Conservation (phyloP, 2,888 invertebrate species). For the Acanthoscelides obtectus region DNA sequence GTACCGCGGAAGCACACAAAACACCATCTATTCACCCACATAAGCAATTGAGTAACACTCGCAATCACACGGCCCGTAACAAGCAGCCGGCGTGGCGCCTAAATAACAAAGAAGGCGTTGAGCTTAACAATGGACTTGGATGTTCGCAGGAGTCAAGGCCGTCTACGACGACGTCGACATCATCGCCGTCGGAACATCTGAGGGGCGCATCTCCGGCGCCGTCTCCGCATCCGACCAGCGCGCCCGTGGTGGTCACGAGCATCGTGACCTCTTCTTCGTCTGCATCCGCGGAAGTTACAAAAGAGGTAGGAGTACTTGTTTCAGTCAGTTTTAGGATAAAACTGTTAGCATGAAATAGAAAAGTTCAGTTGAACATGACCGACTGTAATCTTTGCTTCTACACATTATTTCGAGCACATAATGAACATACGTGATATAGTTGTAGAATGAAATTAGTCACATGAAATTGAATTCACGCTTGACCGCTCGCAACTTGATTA, state of each 20-base stretch:
- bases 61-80: neutral
- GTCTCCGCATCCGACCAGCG: too few species aligned
- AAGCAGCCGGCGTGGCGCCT: neutral
- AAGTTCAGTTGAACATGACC: neutral
- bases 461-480: too few species aligned
- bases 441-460: too few species aligned
- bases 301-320: conserved; percentile 11
- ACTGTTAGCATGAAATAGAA: too few species aligned
- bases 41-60: neutral
- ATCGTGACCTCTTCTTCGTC: conserved; percentile 29
- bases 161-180: conserved; percentile 15
- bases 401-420: too few species aligned
- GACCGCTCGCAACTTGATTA: too few species aligned
- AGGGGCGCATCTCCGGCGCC: conserved; percentile 3
- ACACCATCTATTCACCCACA: neutral
- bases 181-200: conserved; percentile 12
- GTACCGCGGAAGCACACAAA: conserved; percentile 1
- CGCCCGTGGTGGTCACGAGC: conserved; percentile 23
- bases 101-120: conserved; percentile 4
- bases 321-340: too few species aligned
- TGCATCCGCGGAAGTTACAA: conserved; percentile 8
- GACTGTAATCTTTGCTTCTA: neutral
- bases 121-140: conserved; percentile 28
- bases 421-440: too few species aligned
- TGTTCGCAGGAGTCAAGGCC: conserved; percentile 39